Evolutionary conservation across 2,113 vertebrate species (phyloP).

Genomic region (Sclerurus mexicanus): DNA sequence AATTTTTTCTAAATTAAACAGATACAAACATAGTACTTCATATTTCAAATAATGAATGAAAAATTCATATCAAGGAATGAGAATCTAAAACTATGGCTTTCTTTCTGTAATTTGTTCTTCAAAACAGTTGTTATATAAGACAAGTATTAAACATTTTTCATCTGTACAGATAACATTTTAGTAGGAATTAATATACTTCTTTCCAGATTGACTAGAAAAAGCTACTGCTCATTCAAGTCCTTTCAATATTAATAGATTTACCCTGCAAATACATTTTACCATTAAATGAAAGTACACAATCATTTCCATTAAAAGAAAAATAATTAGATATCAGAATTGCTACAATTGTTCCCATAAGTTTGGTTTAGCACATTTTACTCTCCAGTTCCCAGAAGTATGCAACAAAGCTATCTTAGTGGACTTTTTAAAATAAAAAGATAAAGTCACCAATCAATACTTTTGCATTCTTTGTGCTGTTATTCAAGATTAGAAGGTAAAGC

Average conservation of each 20-base stretch:
- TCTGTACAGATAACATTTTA: neutral
- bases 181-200: neutral
- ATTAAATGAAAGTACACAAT: neutral
- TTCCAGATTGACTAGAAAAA: neutral
- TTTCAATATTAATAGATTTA: neutral
- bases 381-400: neutral
- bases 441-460: neutral
- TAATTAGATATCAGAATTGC: neutral
- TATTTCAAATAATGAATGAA: neutral
- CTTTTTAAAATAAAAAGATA: neutral
- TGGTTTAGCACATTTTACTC: neutral
- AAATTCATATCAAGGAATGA: neutral
- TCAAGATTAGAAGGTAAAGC: neutral
- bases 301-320: neutral
- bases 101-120: neutral
- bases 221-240: neutral
- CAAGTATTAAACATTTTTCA: neutral
- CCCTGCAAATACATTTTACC: neutral
- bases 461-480: neutral
- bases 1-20: constrained; percentile 9
- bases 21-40: neutral
- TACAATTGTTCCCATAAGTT: neutral
- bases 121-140: neutral
- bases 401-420: neutral
- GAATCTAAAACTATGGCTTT: neutral